Conservation (phyloP, 1,140 invertebrate species). For the Chymomyza costata region DNA sequence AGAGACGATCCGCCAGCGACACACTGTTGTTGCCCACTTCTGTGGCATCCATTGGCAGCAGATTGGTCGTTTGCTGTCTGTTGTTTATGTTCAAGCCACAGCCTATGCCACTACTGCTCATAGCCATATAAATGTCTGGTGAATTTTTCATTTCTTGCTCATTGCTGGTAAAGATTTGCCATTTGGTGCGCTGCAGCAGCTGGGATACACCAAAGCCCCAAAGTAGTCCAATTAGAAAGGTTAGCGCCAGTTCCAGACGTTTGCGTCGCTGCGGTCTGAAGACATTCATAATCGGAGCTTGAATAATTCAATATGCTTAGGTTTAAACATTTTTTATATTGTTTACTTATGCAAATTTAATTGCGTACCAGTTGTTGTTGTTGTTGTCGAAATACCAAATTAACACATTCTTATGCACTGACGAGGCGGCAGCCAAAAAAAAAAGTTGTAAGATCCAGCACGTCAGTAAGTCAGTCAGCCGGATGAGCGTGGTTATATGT, state of each 20-base stretch:
- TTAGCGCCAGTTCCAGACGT: constrained; percentile 34
- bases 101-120: not conserved
- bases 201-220: constrained; percentile 36
- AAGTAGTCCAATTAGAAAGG: constrained; percentile 39
- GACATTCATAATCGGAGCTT: constrained; percentile 15
- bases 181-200: constrained; percentile 16
- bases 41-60: constrained; percentile 14
- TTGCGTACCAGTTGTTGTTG: too few relatives aligned
- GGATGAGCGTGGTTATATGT: too few relatives aligned
- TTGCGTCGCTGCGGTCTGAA: constrained; percentile 15
- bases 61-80: not conserved
- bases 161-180: constrained; percentile 19
- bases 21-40: too few relatives aligned
- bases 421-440: too few relatives aligned
- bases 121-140: not conserved
- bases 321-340: too few relatives aligned
- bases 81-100: constrained; percentile 3
- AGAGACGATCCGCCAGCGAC: not conserved
- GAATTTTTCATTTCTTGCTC: not conserved
- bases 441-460: too few relatives aligned
- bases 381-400: too few relatives aligned
- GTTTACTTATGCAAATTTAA: too few relatives aligned
- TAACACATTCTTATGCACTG: too few relatives aligned
- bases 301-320: too few relatives aligned
- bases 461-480: too few relatives aligned